Evolutionary conservation across 2,888 invertebrate genomes (phyloP), one percentile per base, ranked within the genome.

Genomic region (Eurytoma californica): DNA sequence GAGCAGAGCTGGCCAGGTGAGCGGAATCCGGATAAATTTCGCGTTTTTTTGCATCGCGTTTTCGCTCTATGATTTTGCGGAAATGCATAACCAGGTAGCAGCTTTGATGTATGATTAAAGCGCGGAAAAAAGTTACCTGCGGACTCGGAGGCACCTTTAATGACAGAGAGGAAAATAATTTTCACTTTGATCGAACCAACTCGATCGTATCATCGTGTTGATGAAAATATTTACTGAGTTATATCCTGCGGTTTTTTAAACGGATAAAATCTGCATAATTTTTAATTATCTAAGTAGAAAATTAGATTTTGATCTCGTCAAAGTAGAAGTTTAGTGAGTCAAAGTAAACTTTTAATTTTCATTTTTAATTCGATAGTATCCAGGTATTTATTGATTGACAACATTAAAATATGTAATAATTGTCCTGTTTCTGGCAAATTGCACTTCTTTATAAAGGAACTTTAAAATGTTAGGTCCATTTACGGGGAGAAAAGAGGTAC

Each of bases 51-150:
- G 3, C 28, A 28, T 30, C 30, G 30, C 30, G 30, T 30, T 30
- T 30, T 30, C 30, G 30, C 53, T 68, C 55, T 30, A n/a, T 68
- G 20, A 58, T 28, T 53, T n/a, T n/a, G 1, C 3, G 67, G 24
- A 9, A n/a, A 63, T 18, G 63, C 63, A n/a, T 0, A 7, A 7
- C 39, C 39, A n/a, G n/a, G n/a, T 16, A 53, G 2, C 49, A 28
- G 51, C 67, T 68, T 68, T 55, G 67, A 68, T 68, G 67, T 18
- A 28, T 28, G 53, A 68, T 68, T 68, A 68, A 55, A 16, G 24
- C 51, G 53, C 0, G 30, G 63, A 12, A 18, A 53, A 55, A 55
- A 68, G 55, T 30, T 68, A 68, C 55, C 3, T 55, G 2, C 14
- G 4, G 53, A 3, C n/a, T 13, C 53, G 18, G 13, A 13, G n/a